Evolutionary conservation across 2,797 vertebrate genomes (phyloP).

Genomic region (Netta rufina): DNA sequence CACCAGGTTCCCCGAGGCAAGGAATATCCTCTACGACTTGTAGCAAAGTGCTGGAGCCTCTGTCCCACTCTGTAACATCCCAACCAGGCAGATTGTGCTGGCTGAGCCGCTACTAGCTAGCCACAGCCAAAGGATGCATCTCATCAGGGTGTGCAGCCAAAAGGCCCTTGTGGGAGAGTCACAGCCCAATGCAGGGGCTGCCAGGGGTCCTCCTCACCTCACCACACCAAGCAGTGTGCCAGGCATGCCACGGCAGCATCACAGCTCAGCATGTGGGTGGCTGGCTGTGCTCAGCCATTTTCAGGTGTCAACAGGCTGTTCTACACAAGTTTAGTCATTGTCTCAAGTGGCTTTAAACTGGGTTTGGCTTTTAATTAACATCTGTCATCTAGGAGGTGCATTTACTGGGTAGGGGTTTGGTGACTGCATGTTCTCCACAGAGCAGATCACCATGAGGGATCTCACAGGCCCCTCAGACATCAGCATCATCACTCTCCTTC

Average conservation of each 20-base stretch:
- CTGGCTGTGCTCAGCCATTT: not conserved
- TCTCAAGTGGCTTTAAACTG: not conserved
- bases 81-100: not conserved
- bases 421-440: rapidly evolving
- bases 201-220: not conserved
- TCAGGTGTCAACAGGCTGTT: not conserved
- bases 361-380: not conserved
- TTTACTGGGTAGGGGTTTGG: not conserved
- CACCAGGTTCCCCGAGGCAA: not conserved
- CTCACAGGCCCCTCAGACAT: not conserved
- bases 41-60: not conserved
- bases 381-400: not conserved
- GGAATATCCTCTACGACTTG: rapidly evolving
- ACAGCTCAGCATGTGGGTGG: not conserved
- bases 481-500: not conserved
- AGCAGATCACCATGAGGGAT: not conserved
- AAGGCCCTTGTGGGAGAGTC: not conserved
- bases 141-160: not conserved
- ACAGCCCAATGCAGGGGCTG: not conserved
- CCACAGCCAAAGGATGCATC: not conserved
- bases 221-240: not conserved
- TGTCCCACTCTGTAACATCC: not conserved
- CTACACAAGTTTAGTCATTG: not conserved
- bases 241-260: not conserved
- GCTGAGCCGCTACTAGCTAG: not conserved